phyloP scores from a whole-genome alignment of 2,797 vertebrate species.

The Varecia variegata region DNA sequence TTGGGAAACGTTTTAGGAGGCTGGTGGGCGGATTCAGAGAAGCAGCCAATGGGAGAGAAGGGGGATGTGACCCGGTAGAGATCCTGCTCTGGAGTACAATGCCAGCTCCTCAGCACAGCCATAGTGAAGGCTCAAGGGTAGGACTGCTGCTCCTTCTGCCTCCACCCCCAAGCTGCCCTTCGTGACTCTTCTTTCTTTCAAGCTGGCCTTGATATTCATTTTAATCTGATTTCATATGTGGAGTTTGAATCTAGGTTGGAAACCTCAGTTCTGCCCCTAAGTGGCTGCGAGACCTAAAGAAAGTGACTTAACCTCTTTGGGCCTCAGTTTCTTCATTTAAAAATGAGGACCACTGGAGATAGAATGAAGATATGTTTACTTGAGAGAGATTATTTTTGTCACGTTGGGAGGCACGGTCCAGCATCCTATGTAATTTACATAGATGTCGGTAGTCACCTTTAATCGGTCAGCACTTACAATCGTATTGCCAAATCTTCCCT shows the following conservation, averaged over 20 bases:
- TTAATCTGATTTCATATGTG: not conserved
- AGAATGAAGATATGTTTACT: not conserved
- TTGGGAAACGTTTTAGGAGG: not conserved
- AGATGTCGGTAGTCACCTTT: not conserved
- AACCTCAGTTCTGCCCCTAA: not conserved
- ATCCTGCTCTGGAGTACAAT: accelerated
- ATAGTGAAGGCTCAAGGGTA: not conserved
- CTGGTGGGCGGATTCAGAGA: not conserved
- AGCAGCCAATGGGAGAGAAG: not conserved
- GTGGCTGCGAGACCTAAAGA: not conserved
- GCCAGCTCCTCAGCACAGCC: not conserved
- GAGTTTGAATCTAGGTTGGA: not conserved
- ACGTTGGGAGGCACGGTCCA: not conserved
- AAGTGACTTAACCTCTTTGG: not conserved
- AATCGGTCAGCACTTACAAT: not conserved
- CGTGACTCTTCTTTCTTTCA: not conserved
- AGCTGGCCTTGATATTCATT: not conserved
- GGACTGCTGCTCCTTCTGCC: accelerated
- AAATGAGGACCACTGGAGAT: not conserved
- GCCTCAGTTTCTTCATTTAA: not conserved
- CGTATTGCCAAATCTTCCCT: not conserved
- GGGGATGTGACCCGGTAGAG: not conserved
- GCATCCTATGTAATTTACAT: not conserved
- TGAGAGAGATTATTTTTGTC: not conserved
- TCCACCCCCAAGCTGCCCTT: not conserved